Conservation (phyloP, 37 sponge, comb jelly and placozoan genomes). For the Crambe crambe region DNA sequence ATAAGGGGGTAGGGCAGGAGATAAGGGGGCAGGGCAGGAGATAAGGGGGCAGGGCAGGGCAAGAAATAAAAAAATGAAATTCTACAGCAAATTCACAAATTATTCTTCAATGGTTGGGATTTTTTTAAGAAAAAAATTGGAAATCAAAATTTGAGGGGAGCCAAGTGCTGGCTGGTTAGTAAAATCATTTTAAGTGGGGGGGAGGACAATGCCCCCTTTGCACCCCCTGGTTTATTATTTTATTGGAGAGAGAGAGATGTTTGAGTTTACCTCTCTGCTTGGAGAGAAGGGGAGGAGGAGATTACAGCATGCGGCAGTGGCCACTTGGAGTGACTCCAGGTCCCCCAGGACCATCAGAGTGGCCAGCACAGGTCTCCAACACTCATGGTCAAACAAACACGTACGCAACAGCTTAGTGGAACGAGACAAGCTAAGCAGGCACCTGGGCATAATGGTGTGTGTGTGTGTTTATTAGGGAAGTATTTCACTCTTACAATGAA, state of each 20-base stretch:
- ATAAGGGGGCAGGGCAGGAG: background rate
- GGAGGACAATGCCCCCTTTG: too few species aligned
- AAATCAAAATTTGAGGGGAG: too few species aligned
- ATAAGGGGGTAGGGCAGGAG: background rate
- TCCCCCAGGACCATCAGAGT: slow-evolving; percentile 27
- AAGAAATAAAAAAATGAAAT: background rate
- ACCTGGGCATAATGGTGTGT: slow-evolving; percentile 15
- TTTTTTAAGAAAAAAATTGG: too few species aligned
- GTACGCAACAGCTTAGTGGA: slow-evolving; percentile 76
- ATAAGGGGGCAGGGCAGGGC: background rate
- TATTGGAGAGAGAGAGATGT: too few species aligned
- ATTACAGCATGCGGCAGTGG: slow-evolving; percentile 57
- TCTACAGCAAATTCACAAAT: too few species aligned
- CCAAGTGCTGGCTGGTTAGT: too few species aligned
- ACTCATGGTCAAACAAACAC: slow-evolving; percentile 42
- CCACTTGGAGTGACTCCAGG: slow-evolving; percentile 35
- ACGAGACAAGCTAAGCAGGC: slow-evolving; percentile 69
- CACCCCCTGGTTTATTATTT: too few species aligned
- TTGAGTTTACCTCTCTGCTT: slow-evolving; percentile 49
- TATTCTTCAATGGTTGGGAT: too few species aligned
- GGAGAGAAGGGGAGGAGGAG: slow-evolving; percentile 75
- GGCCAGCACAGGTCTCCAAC: slow-evolving; percentile 52
- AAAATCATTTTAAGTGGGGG: too few species aligned
- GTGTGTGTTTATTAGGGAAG: too few species aligned
- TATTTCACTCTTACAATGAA: too few species aligned